phyloP scores from a whole-genome alignment of 1,140 invertebrate genomes.

The Bombus waltoni region DNA sequence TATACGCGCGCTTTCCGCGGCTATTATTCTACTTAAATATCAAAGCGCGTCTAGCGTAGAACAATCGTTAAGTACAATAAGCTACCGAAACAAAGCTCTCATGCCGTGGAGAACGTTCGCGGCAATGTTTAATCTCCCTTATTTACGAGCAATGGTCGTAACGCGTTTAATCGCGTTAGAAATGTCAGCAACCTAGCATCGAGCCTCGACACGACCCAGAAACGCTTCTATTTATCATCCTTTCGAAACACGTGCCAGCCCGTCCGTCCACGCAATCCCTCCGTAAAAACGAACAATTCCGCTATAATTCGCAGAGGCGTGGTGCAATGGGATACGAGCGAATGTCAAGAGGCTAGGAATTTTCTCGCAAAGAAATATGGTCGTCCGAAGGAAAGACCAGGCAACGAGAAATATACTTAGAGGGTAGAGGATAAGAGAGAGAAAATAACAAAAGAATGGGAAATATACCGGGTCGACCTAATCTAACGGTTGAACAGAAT shows the following conservation, averaged over 20 bases:
- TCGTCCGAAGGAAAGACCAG: not conserved
- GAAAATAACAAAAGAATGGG: not conserved
- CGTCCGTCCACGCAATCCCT: too few relatives aligned
- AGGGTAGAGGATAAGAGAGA: not conserved
- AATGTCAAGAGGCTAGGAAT: too few relatives aligned
- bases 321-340: too few relatives aligned
- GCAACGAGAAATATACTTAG: not conserved
- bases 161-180: constrained; percentile 45
- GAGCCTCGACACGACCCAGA: constrained; percentile 31
- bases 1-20: too few relatives aligned
- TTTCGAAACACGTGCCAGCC: not conserved
- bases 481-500: not conserved
- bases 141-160: constrained; percentile 25
- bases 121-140: not conserved
- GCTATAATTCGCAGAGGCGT: not conserved
- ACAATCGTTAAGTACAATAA: not conserved
- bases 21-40: not conserved
- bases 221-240: constrained; percentile 39
- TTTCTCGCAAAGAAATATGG: not conserved
- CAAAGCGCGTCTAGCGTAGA: not conserved
- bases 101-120: not conserved
- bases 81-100: not conserved
- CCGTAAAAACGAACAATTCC: not conserved
- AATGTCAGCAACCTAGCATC: constrained; percentile 30
- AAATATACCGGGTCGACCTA: not conserved